phyloP scores from a whole-genome alignment of 1,140 invertebrate genomes.

The Ceratoteleas bidentatus region DNA sequence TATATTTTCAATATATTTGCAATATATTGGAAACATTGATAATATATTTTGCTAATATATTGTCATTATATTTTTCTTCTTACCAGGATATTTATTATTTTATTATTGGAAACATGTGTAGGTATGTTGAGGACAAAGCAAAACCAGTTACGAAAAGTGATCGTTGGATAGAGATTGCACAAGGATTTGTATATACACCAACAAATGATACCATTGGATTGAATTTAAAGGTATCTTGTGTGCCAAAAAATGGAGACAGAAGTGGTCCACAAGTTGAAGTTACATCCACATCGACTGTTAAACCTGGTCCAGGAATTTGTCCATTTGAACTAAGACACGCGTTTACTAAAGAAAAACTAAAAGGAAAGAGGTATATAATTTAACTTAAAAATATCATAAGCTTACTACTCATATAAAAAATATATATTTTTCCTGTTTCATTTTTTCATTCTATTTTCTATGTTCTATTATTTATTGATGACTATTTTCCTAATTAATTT shows the following conservation, averaged over 20 bases:
- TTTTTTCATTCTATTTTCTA: too few relatives aligned
- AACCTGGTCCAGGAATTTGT: slow-evolving; percentile 88
- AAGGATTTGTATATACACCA: slow-evolving; percentile 83
- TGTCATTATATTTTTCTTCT: background rate
- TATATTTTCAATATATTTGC: too few relatives aligned
- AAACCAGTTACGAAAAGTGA: slow-evolving; percentile 17
- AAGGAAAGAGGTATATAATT: slow-evolving; percentile 77
- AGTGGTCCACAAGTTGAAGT: slow-evolving; percentile 83
- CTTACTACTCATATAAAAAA: too few relatives aligned
- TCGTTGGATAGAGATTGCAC: slow-evolving; percentile 83
- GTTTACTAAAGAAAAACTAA: slow-evolving; percentile 84
- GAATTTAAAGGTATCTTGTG: slow-evolving; percentile 86
- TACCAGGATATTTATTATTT: background rate
- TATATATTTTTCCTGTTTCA: too few relatives aligned
- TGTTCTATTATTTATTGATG: too few relatives aligned
- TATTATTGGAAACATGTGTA: background rate
- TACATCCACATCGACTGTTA: slow-evolving; percentile 82
- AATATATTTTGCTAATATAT: background rate
- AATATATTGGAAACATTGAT: too few relatives aligned
- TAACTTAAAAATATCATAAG: background rate
- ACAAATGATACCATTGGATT: slow-evolving; percentile 83
- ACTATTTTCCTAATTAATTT: too few relatives aligned
- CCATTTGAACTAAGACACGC: slow-evolving; percentile 90
- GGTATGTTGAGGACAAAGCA: slow-evolving; percentile 28
- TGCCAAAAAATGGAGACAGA: slow-evolving; percentile 81